A percentile compares a stretch with the other conserved stretches of the same genome.
These are phyloP conservation scores for Slavum lentiscoides DNA, from an alignment of 2,888 invertebrate genomes.

Conservation along the genomic window DNA sequence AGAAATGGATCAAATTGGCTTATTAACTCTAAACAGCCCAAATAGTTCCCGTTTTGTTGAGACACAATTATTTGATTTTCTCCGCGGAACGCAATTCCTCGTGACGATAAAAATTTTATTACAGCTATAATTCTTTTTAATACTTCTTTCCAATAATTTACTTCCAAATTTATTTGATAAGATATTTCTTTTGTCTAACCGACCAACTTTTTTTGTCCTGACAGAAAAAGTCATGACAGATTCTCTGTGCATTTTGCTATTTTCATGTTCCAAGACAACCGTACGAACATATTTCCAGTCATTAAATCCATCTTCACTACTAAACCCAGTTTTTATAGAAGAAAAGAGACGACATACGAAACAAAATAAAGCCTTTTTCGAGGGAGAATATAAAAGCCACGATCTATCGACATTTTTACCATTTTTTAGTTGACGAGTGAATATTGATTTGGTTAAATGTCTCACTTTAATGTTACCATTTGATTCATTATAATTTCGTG, in stretches of 20 bases:
- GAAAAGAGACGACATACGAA: constrained; percentile 24
- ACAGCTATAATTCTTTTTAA: constrained; percentile 55
- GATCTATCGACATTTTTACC: constrained; percentile 22
- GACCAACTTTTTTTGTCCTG: too few relatives aligned
- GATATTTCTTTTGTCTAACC: constrained; percentile 1
- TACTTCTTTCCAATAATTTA: constrained; percentile 55
- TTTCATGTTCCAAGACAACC: too few relatives aligned
- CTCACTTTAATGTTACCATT: constrained; percentile 16
- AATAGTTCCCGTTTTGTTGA: constrained; percentile 15
- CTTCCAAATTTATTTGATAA: constrained; percentile 31
- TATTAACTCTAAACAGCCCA: constrained; percentile 44
- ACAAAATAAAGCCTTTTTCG: constrained; percentile 36
- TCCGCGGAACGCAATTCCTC: constrained; percentile 52
- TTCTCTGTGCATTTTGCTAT: too few relatives aligned
- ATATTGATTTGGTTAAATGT: constrained; percentile 4
- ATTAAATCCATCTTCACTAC: constrained; percentile 4
- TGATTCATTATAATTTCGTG: constrained; percentile 14
- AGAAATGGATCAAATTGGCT: constrained; percentile 50
- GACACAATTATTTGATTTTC: constrained; percentile 40
- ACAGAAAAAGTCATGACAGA: too few relatives aligned
- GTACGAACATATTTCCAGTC: too few relatives aligned
- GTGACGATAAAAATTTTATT: constrained; percentile 54
- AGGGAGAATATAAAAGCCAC: constrained; percentile 28
- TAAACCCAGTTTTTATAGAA: constrained; percentile 11
- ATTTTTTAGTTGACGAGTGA: constrained; percentile 32